Evolutionary conservation across 2,113 vertebrate genomes (phyloP), one percentile per base, ranked within the genome.

Genomic region (Daboia siamensis): DNA sequence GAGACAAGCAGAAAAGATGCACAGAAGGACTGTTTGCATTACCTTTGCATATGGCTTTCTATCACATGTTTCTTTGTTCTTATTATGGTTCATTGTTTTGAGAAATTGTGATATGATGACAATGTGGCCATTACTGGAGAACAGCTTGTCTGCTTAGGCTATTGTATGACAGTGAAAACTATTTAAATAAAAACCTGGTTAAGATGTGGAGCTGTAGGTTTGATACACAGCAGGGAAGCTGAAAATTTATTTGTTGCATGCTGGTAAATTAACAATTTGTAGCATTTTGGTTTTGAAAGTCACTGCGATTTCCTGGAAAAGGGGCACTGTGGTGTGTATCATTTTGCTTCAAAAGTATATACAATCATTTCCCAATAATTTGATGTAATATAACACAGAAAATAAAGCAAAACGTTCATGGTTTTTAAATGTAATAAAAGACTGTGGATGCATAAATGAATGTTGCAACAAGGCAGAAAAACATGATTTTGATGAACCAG

Each of bases 131-230:
- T 95, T 92, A 86, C 89, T 93, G 94, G 87, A 93, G 29, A 96
- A 95, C n/a, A 85, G 93, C 88, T 90, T 95, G 93, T 20, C 95
- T 93, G 6, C 96, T 97, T 95, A 94, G 29, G 91, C 94, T 95
- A 92, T 92, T 91, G 88, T 94, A 90, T 91, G 91, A 93, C 80
- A 93, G 90, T 90, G 94, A 95, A 95, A 96, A 91, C 59, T 96
- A 96, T 97, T 96, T 94, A 95, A 97, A 97, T 94, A 97, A 97
- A 97, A 97, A 95, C 92, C 93, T 90, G 91, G 94, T 95, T 97
- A 96, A 95, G 93, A 91, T 84, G 92, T 93, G 90, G 94, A 96
- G 93, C 46, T 69, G 33, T 33, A 87, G 90, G 88, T 91, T 95
- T 93, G 84, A 94, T 91, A 95, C 95, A 95, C 93, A 97, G 93